Conservation (phyloP, 1,140 invertebrate species). For the Heliothis subflexa region DNA sequence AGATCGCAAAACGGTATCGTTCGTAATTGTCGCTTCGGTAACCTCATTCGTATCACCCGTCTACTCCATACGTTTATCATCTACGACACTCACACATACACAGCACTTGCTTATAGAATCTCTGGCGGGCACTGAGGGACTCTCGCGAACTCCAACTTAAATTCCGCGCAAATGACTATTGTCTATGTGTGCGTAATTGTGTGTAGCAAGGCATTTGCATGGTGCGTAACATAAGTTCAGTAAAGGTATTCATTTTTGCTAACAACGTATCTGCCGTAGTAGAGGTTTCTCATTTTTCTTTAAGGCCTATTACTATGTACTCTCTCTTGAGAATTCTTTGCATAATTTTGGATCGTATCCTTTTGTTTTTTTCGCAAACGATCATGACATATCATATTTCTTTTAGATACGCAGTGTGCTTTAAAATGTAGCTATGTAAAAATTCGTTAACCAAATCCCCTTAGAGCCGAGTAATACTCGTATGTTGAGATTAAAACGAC, state of each 20-base stretch:
- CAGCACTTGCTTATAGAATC: background rate
- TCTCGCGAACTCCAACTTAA: conserved; percentile 4
- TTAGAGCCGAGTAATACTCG: conserved; percentile 6
- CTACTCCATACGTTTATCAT: background rate
- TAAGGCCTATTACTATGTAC: conserved; percentile 1
- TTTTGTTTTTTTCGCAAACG: conserved; percentile 25
- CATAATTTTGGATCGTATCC: conserved; percentile 26
- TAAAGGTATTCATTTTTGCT: background rate
- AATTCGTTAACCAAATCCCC: conserved; percentile 14
- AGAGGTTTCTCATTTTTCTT: conserved; percentile 27
- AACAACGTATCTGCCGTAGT: background rate
- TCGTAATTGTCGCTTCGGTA: conserved; percentile 18
- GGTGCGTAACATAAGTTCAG: conserved; percentile 18
- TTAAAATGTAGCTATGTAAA: conserved; percentile 16
- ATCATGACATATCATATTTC: conserved; percentile 41
- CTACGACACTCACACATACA: background rate
- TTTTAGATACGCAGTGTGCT: conserved; percentile 21
- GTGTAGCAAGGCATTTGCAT: conserved; percentile 2
- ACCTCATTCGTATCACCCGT: conserved; percentile 11
- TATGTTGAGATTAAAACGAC: conserved; percentile 21
- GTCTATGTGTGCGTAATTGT: conserved; percentile 18
- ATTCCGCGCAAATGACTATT: conserved; percentile 11
- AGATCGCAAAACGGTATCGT: conserved; percentile 20
- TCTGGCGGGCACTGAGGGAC: background rate
- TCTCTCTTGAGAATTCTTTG: conserved; percentile 27